A percentile compares a stretch with the other conserved stretches of the same genome.
phyloP scores from a whole-genome alignment of 2,888 invertebrate species.

The Amphimallon solstitiale region DNA sequence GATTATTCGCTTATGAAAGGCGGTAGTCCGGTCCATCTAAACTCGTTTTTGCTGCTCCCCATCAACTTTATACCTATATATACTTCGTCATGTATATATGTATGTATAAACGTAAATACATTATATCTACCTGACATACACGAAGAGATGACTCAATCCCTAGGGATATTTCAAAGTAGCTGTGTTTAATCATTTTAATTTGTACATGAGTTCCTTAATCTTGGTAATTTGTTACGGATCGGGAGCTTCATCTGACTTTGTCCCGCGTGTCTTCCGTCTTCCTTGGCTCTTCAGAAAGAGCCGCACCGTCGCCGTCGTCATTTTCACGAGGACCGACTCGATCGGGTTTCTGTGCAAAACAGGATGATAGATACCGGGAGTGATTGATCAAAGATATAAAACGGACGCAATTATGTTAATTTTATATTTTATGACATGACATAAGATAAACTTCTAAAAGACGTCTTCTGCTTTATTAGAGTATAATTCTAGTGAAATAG shows the following conservation, averaged over 20 bases:
- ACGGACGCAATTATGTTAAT: constrained; percentile 59
- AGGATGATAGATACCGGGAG: not conserved
- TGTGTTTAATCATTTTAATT: constrained; percentile 42
- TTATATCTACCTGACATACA: constrained; percentile 10
- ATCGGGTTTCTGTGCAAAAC: not conserved
- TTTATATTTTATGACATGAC: constrained; percentile 59
- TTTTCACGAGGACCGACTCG: not conserved
- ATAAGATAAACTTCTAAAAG: not conserved
- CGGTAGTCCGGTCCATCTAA: constrained; percentile 13
- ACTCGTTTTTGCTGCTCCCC: not conserved
- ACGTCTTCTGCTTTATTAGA: not conserved
- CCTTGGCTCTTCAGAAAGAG: not conserved
- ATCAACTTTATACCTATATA: no score
- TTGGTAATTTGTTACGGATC: constrained; percentile 44
- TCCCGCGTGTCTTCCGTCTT: constrained; percentile 5
- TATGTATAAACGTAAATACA: not conserved
- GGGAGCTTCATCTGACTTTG: constrained; percentile 2
- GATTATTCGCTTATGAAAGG: constrained; percentile 40
- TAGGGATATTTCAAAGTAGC: constrained; percentile 35
- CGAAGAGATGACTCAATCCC: constrained; percentile 9
- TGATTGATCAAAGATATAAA: constrained; percentile 59
- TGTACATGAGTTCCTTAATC: constrained; percentile 43
- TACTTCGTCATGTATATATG: no score
- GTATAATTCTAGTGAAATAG: not conserved
- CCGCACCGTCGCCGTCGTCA: not conserved